Evolutionary conservation across 2,888 invertebrate species (phyloP).

Genomic region (Hetaerina titia): DNA sequence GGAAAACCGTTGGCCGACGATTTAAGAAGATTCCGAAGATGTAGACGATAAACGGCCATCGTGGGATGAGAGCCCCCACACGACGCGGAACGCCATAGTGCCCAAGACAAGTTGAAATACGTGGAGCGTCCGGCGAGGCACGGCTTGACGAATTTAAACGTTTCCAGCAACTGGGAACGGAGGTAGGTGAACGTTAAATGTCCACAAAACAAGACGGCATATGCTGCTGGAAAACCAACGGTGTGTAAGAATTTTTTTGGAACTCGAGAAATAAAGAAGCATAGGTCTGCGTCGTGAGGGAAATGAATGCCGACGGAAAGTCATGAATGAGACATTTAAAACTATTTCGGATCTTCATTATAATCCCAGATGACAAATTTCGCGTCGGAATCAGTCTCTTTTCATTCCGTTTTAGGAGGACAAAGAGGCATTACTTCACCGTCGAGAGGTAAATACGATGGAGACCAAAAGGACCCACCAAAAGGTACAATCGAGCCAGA

Average conservation of each 20-base stretch:
- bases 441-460: neutral
- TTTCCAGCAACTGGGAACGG: neutral
- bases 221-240: neutral
- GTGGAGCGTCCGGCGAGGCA: neutral
- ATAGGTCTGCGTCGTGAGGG: neutral
- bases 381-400: neutral
- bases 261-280: neutral
- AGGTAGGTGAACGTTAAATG: neutral
- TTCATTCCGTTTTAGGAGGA: neutral
- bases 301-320: neutral
- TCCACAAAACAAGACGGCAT: neutral
- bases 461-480: neutral
- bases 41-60: neutral
- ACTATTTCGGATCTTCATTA: neutral
- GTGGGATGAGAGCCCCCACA: neutral
- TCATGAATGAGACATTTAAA: neutral
- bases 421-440: neutral
- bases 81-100: neutral
- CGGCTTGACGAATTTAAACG: neutral
- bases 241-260: neutral
- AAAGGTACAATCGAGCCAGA: neutral
- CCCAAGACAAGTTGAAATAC: neutral
- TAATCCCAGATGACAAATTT: neutral
- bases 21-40: neutral
- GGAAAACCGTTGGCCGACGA: neutral